Conservation (phyloP, 2,797 vertebrate genomes). For the Bryconaethiops microstoma region DNA sequence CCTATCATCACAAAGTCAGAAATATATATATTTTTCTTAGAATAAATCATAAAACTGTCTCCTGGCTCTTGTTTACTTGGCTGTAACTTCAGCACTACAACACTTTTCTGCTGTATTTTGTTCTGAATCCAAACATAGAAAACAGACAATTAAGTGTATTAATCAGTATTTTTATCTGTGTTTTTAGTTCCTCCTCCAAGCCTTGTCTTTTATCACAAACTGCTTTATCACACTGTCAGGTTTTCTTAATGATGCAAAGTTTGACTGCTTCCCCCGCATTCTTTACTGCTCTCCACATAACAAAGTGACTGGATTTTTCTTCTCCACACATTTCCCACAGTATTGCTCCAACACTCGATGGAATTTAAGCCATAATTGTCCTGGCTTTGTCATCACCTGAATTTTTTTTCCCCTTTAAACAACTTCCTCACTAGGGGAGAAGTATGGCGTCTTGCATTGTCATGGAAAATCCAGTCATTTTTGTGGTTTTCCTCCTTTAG, state of each 20-base stretch:
- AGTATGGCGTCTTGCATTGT: neutral
- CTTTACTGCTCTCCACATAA: neutral
- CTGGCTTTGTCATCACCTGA: neutral
- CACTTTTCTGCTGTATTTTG: neutral
- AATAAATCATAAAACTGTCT: slow-evolving; percentile 72
- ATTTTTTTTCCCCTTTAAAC: neutral
- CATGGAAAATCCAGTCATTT: neutral
- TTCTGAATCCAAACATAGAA: neutral
- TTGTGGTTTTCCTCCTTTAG: neutral
- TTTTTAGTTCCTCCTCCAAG: neutral
- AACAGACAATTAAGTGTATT: neutral
- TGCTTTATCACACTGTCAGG: neutral
- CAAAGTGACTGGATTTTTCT: neutral
- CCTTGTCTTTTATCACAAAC: neutral
- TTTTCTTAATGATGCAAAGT: neutral
- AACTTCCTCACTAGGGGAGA: neutral
- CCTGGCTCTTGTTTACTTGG: slow-evolving; percentile 1
- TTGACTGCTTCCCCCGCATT: neutral
- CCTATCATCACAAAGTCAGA: slow-evolving; percentile 68
- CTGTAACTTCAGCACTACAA: neutral
- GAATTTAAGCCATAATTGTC: neutral
- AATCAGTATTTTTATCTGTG: neutral
- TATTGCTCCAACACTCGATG: neutral
- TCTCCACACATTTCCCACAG: neutral
- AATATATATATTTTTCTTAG: slow-evolving; percentile 80